These are phyloP conservation scores for Mycalesis mineus DNA, from an alignment of 2,888 invertebrate genomes.

Conservation along the genomic window DNA sequence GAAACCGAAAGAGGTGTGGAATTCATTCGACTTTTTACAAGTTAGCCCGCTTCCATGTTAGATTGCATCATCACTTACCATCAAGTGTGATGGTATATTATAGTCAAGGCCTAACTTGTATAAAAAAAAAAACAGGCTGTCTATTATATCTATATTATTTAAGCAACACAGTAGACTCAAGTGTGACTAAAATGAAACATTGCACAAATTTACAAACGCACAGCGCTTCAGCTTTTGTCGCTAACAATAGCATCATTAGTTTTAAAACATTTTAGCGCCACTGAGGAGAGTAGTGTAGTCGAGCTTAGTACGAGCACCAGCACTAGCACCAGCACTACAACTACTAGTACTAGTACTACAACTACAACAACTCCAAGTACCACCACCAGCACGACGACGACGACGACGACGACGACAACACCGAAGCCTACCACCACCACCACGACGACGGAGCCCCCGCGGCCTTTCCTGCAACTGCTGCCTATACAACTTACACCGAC, in stretches of 20 bases:
- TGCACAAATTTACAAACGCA: neutral
- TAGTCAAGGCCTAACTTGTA: no score
- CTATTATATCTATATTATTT: no score
- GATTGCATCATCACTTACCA: no score
- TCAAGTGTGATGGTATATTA: no score
- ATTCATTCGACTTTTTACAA: no score
- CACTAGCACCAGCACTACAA: conserved; percentile 40
- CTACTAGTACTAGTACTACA: conserved; percentile 49
- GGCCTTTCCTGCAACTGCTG: conserved; percentile 65
- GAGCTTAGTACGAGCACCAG: conserved; percentile 48
- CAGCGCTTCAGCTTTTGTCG: conserved; percentile 20
- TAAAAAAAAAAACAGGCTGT: no score
- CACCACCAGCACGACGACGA: conserved; percentile 59
- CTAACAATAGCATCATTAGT: conserved; percentile 22
- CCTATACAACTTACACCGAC: conserved; percentile 57
- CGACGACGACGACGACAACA: conserved; percentile 46
- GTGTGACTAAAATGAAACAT: neutral
- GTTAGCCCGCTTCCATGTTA: no score
- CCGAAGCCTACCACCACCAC: conserved; percentile 49
- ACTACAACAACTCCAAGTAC: conserved; percentile 62
- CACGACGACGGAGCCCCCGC: conserved; percentile 43
- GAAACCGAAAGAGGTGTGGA: no score
- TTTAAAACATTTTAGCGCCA: conserved; percentile 37
- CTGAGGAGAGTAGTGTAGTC: conserved; percentile 46
- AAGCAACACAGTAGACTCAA: neutral